Evolutionary conservation across 92 coral and sea anemone species (phyloP).

Genomic region (Desmophyllum pertusum): DNA sequence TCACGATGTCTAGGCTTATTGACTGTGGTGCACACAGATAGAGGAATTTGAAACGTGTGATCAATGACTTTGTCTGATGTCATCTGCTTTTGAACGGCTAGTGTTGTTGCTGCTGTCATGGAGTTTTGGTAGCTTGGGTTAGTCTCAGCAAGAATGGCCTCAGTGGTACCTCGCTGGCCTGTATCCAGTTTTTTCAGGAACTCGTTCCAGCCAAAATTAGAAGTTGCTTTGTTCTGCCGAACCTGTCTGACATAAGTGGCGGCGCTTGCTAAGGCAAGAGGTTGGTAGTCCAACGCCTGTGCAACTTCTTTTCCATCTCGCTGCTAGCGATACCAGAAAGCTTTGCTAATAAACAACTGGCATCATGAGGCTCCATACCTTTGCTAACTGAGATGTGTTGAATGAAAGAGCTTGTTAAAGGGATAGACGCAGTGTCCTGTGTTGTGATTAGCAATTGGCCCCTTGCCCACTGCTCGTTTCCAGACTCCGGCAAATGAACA

Average conservation of each 20-base stretch:
- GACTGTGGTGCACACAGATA: constrained; percentile 13
- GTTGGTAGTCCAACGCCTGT: constrained; percentile 39
- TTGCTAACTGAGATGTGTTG: constrained; percentile 9
- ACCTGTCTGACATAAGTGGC: constrained; percentile 44
- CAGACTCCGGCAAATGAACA: constrained; percentile 25
- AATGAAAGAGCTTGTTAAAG: constrained; percentile 19
- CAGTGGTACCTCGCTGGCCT: constrained; percentile 18
- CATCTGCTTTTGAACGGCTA: constrained; percentile 25
- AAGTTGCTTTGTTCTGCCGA: neutral
- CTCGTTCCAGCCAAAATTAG: constrained; percentile 5
- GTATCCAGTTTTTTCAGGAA: neutral
- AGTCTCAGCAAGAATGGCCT: constrained; percentile 4
- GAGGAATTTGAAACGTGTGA: constrained; percentile 1
- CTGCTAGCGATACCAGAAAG: constrained; percentile 29
- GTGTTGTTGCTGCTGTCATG: constrained; percentile 42
- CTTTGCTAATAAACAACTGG: neutral
- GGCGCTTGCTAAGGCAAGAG: constrained; percentile 59
- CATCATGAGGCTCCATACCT: constrained; percentile 16
- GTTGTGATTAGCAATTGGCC: constrained; percentile 53
- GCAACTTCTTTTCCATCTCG: constrained; percentile 28
- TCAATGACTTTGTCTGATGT: neutral
- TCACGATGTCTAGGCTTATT: constrained; percentile 17
- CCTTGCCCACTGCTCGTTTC: constrained; percentile 34
- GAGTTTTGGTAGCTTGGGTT: constrained; percentile 37
- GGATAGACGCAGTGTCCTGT: constrained; percentile 41